Conservation (phyloP, 1,140 invertebrate species). For the Ylistrum balloti region DNA sequence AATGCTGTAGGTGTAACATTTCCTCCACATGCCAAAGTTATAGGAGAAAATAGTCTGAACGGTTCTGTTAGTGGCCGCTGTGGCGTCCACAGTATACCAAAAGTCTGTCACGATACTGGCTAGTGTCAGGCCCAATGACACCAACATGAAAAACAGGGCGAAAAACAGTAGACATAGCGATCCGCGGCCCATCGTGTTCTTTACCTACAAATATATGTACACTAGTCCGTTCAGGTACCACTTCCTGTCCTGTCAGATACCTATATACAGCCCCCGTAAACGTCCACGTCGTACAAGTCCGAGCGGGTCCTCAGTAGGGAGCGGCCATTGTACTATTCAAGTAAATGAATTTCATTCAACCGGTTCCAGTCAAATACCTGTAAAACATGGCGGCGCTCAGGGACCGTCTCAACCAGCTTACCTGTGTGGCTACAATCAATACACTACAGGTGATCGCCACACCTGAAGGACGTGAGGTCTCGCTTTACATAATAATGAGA, state of each 20-base stretch:
- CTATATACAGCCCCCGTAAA: neutral
- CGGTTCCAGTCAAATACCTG: constrained; percentile 11
- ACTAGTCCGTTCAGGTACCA: neutral
- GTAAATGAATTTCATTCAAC: constrained; percentile 20
- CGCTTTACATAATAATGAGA: neutral
- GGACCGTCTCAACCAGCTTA: neutral
- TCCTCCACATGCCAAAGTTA: constrained; percentile 68
- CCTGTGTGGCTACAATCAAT: constrained; percentile 33
- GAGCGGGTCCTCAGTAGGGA: neutral
- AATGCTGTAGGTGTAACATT: constrained; percentile 60
- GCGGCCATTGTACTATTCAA: constrained; percentile 9
- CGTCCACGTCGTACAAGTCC: neutral
- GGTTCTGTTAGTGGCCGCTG: constrained; percentile 48
- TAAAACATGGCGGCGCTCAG: constrained; percentile 15
- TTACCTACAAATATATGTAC: neutral
- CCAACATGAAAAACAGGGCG: constrained; percentile 64
- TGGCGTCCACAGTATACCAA: constrained; percentile 63
- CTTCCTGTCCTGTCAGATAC: neutral
- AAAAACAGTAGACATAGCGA: constrained; percentile 54
- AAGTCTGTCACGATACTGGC: constrained; percentile 65
- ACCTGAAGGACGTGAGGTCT: neutral
- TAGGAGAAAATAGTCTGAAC: constrained; percentile 59
- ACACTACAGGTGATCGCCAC: neutral
- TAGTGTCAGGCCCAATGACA: constrained; percentile 60
- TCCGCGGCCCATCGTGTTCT: constrained; percentile 55